phyloP scores from a whole-genome alignment of 2,113 vertebrate genomes.

The Calidris pygmaea region DNA sequence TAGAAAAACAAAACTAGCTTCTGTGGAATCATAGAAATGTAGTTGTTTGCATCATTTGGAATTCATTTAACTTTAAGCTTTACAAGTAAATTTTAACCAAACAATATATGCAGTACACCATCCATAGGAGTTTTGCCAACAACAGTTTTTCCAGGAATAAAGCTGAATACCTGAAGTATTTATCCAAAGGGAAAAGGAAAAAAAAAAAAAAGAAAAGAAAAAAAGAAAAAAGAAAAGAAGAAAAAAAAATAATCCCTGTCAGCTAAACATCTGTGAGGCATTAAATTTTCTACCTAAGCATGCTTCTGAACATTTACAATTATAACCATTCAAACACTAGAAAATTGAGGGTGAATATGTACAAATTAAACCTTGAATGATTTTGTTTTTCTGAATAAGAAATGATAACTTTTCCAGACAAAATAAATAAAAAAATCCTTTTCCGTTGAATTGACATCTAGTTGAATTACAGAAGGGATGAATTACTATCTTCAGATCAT shows the following conservation, averaged over 20 bases:
- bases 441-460: not conserved
- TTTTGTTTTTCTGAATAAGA: not conserved
- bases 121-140: not conserved
- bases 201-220: not conserved
- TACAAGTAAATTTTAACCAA: not conserved
- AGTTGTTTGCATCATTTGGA: not conserved
- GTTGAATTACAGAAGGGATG: not conserved
- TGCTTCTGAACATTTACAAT: not conserved
- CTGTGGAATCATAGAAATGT: not conserved
- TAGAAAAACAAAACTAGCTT: not conserved
- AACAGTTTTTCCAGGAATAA: not conserved
- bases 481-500: not conserved
- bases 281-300: not conserved
- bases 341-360: not conserved
- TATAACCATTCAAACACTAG: not conserved
- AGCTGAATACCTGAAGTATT: not conserved
- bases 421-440: not conserved
- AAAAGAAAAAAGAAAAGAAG: rapidly evolving
- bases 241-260: not conserved
- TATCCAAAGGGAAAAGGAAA: not conserved
- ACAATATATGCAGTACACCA: not conserved
- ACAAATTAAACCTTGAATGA: not conserved
- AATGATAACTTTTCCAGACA: not conserved
- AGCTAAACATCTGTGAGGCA: not conserved
- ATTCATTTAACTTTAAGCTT: not conserved